These are phyloP conservation scores for Ernsta delagoae DNA, from an alignment of 2,888 invertebrate species.

Conservation along the genomic window DNA sequence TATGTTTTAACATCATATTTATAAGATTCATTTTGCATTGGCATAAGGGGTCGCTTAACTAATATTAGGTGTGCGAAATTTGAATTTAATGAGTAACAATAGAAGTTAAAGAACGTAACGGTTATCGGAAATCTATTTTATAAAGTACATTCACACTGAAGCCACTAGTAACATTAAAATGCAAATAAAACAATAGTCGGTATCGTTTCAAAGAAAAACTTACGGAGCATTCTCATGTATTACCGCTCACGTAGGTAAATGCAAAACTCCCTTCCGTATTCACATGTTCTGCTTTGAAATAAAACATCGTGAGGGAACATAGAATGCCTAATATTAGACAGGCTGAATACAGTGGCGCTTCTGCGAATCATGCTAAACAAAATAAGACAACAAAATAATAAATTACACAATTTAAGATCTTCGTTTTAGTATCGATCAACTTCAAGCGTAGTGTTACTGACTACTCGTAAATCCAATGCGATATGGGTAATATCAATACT, in stretches of 20 bases:
- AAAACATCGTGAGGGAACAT: not conserved
- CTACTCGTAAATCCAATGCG: not conserved
- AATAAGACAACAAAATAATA: slow-evolving; percentile 28
- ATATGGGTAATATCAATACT: slow-evolving; percentile 22
- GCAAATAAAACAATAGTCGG: slow-evolving; percentile 3
- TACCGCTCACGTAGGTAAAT: not conserved
- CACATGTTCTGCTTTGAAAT: slow-evolving; percentile 6
- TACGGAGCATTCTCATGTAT: not conserved
- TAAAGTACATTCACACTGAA: not conserved
- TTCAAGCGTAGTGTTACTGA: slow-evolving; percentile 5
- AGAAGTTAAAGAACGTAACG: too few relatives aligned
- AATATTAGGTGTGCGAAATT: too few relatives aligned
- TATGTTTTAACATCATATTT: too few relatives aligned
- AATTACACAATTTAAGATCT: slow-evolving; percentile 28
- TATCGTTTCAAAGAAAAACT: slow-evolving; percentile 13
- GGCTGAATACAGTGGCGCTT: slow-evolving; percentile 3
- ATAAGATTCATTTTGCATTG: too few relatives aligned
- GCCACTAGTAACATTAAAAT: slow-evolving; percentile 1
- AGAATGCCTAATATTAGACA: slow-evolving; percentile 3
- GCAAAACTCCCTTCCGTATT: not conserved
- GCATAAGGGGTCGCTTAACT: too few relatives aligned
- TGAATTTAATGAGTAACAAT: too few relatives aligned
- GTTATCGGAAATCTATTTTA: not conserved
- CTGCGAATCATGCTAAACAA: not conserved
- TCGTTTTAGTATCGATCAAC: slow-evolving; percentile 22